Evolutionary conservation across 2,797 vertebrate genomes (phyloP), one percentile per base, ranked within the genome.

Genomic region (Spinibarbus caldwelli): DNA sequence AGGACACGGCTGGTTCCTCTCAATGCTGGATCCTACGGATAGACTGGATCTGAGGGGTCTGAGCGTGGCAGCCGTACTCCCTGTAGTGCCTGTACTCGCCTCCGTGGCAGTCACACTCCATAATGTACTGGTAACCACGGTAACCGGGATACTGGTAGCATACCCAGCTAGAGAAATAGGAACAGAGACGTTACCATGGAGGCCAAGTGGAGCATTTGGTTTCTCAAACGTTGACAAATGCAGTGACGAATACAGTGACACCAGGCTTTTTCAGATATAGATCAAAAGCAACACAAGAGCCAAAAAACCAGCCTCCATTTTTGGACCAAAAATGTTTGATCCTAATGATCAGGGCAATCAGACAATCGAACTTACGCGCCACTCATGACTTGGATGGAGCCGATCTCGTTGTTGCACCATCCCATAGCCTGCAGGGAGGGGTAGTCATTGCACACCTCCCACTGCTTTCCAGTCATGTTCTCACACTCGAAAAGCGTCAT

Each of bases 61-160:
- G 97, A 5, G 96, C 93, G 0, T 97, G 97, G 88, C 95, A 96
- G 72, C 97, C 98, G 91, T 95, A 97, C 92, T 98, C 97, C 82
- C 96, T 92, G 93, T 97, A 97, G 86, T 96, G 96, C 94, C 97
- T 97, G 96, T 96, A 98, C 92, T 98, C 96, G 67, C 98, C 98
- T 7, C 94, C 94, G 0, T 92, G 96, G 90, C 94, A 95, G 92
- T 98, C 97, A 0, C 96, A 95, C 93, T 99, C 97, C 96, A 98
- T 91, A 86, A 98, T 96, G 85, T 97, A 98, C 94, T 98, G 97
- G 92, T 97, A 96, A 75, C 97, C 97, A 79, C 97, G 96, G 92
- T 97, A 98, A 2, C 98, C 97, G 0, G 98, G 97, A 89, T 94
- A 99, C 94, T 98, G 98, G 78, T 97, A 97, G 94, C 97, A 98